Conservation (phyloP, 2,113 vertebrate genomes). For the Tiliqua scincoides region DNA sequence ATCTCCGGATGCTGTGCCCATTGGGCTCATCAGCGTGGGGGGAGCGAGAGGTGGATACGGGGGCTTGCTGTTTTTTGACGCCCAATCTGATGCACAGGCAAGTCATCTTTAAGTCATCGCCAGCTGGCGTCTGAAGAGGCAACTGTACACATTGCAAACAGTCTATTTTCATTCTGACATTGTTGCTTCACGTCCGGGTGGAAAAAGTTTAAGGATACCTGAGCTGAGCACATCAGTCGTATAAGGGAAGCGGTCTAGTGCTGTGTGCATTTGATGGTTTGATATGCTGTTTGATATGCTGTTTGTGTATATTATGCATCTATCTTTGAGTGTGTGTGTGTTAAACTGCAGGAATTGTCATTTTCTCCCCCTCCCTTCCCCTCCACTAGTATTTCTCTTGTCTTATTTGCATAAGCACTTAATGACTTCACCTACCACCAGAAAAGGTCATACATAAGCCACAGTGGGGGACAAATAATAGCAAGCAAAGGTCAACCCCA, state of each 20-base stretch:
- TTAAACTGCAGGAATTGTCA: background rate
- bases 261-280: background rate
- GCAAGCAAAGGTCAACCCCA: background rate
- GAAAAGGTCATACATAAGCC: background rate
- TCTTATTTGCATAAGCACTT: constrained; percentile 19
- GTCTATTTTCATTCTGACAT: constrained; percentile 2
- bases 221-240: background rate
- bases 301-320: background rate
- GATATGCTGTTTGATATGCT: no score
- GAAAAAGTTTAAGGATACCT: background rate
- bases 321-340: background rate
- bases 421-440: background rate
- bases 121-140: constrained; percentile 12
- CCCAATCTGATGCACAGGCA: constrained; percentile 31
- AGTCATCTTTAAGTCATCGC: constrained; percentile 26
- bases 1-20: background rate
- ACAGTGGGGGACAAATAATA: rapidly evolving
- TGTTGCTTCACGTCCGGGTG: background rate
- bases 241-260: background rate
- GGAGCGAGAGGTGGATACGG: constrained; percentile 12
- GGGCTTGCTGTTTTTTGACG: background rate
- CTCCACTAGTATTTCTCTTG: background rate
- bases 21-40: rapidly evolving
- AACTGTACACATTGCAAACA: background rate
- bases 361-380: background rate